These are phyloP conservation scores for Junonia oenone DNA, from an alignment of 2,888 invertebrate genomes.

Conservation along the genomic window DNA sequence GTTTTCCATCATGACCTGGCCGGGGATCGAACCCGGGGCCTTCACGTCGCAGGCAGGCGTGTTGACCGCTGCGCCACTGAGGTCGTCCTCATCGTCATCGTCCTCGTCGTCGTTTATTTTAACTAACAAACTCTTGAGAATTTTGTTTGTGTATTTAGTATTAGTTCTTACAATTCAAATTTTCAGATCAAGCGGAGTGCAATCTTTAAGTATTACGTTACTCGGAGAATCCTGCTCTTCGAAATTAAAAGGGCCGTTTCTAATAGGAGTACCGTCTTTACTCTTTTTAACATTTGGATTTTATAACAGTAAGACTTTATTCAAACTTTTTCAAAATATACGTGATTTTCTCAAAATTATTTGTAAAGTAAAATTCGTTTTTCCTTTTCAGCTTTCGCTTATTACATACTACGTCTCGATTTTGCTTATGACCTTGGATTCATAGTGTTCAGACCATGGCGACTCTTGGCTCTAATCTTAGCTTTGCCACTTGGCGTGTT, in stretches of 20 bases:
- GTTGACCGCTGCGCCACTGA: too few relatives aligned
- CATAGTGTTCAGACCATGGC: constrained; percentile 48
- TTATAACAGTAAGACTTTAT: neutral
- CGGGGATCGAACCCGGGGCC: too few relatives aligned
- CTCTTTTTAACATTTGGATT: neutral
- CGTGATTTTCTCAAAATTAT: neutral
- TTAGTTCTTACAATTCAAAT: neutral
- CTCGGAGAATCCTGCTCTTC: constrained; percentile 8
- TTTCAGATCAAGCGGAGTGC: constrained; percentile 6
- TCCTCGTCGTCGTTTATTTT: too few relatives aligned
- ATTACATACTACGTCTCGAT: constrained; percentile 37
- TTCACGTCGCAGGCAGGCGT: too few relatives aligned
- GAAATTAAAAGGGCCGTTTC: neutral
- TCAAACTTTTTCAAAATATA: neutral
- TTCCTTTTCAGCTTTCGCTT: constrained; percentile 26
- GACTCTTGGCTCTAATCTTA: constrained; percentile 46
- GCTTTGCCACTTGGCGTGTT: constrained; percentile 79
- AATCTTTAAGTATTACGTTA: constrained; percentile 6
- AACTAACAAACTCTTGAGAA: too few relatives aligned
- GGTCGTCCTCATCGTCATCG: too few relatives aligned
- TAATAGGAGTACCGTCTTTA: neutral
- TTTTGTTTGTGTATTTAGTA: neutral
- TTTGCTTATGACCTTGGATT: constrained; percentile 31
- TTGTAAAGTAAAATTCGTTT: too few relatives aligned
- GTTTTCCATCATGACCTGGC: too few relatives aligned